Evolutionary conservation across 2,113 vertebrate genomes (phyloP), one percentile per base, ranked within the genome.

Genomic region (Daubentonia madagascariensis): DNA sequence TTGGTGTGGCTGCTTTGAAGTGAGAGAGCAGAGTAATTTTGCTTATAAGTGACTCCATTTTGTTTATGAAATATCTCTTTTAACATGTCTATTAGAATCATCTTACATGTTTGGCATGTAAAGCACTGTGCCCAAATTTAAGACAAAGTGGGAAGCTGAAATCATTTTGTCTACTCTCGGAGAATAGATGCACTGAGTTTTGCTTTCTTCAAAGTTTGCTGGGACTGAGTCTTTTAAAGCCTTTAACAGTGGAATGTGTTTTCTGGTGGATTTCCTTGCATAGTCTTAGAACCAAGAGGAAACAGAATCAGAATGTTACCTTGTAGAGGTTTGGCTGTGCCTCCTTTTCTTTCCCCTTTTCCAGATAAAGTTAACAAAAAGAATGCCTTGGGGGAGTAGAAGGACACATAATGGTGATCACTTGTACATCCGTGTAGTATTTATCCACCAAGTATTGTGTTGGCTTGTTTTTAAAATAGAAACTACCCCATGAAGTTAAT

Each of bases 391-490:
- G 20, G 12, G 8, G 68, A 59, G 17, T n/a, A 1, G 32, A 65
- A 67, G 17, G n/a, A 52, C 16, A 79, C 8, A n/a, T 40, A n/a
- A 17, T 68, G 72, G 25, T 75, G 84, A 59, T 73, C 18, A 37
- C 6, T 6, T 50, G 43, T 65, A 28, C 13, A 57, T 68, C 89
- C 40, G 1, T 23, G 45, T 22, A 54, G 40, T 40, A 63, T 79
- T 85, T 72, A 45, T 72, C 23, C 9, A 45, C 20, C 50, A 45
- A 18, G 11, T 93, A 48, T 48, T 72, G 43, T 61, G 32, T 73
- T 89, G 25, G 35, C 80, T 89, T 91, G 37, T 91, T 91, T 76
- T 87, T 83, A 86, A 52, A n/a, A 1, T 83, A 85, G 83, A 94
- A 45, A 84, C 25, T 37, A 8, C 80, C 18, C 43, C 11, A 0